Base-by-base conservation (phyloP, 2,113 vertebrate genomes). In the Abramis brama region DNA sequence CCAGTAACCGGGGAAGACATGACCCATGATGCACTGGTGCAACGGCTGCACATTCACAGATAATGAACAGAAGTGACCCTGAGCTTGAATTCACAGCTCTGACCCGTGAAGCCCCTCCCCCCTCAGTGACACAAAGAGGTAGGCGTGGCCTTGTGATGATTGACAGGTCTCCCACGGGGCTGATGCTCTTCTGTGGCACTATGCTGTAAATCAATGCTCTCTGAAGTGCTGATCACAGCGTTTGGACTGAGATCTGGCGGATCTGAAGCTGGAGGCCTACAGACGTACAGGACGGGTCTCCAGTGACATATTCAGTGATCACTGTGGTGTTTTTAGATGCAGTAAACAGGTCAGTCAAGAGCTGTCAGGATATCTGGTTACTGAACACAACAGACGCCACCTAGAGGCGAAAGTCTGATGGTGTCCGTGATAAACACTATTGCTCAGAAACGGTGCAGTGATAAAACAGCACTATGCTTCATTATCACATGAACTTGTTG, bases 141-240 rank as follows among this genome's bases (percentile, higher is more conserved):
- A 64, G 68, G 86, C 19, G 84, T 85, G 86, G 55, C 82, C 57
- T 55, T 59, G 39, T 11, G 25, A 25, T 87, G 88, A 89, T 36
- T 87, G 86, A 81, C 86, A 85, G 79, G 79, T 59, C 79, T 83
- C 86, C 86, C 74, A 33, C 15, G 62, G 64, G 88, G n/a, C 79
- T 50, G 50, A n/a, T 50, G 77, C 79, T 79, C 70, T 84, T 88
- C 81, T 88, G 85, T 75, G 80, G 78, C 7, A 47, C 39, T 88
- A 70, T 84, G 77, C 76, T 64, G 83, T 78, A 86, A 55, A 88
- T 88, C 87, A 88, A 84, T 86, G 86, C 70, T 60, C 79, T 88
- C 59, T 88, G 79, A 86, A 87, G 86, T 43, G 86, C 81, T 84
- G 86, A 89, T 87, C 78, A 89, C 64, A 77, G 71, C 78, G 66